These are phyloP conservation scores for Drosophila arizonae DNA, from an alignment of 1,140 invertebrate species.

Conservation along the genomic window DNA sequence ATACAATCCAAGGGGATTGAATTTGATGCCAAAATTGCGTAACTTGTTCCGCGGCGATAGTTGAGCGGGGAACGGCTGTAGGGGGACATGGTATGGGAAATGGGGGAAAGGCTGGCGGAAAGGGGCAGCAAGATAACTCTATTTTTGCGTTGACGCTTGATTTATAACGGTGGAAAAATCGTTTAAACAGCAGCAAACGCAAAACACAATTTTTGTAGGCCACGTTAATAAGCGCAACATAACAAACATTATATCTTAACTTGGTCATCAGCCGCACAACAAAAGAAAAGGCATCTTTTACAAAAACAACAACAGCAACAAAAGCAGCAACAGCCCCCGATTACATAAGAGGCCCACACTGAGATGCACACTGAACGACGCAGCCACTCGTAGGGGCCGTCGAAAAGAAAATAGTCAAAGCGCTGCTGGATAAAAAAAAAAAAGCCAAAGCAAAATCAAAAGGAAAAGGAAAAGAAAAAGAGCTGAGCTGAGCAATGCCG, in stretches of 20 bases:
- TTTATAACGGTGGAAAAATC: conserved; percentile 78
- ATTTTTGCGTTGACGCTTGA: conserved; percentile 71
- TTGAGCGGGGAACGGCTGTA: background rate
- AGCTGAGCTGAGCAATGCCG: conserved; percentile 61
- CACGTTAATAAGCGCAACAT: conserved; percentile 81
- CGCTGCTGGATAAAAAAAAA: conserved; percentile 63
- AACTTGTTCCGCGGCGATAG: conserved; percentile 24
- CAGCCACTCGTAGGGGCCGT: conserved; percentile 40
- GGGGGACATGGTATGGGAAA: no score
- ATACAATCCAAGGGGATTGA: conserved; percentile 36
- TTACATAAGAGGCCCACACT: conserved; percentile 72
- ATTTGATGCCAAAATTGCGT: conserved; percentile 58
- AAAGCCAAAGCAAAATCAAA: background rate
- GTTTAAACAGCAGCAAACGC: conserved; percentile 67
- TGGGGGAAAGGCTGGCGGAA: background rate
- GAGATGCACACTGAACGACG: conserved; percentile 64
- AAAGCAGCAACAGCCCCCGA: conserved; percentile 38
- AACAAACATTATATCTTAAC: conserved; percentile 81
- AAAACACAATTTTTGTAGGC: conserved; percentile 72
- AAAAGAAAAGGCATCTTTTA: conserved; percentile 80
- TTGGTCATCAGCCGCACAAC: conserved; percentile 76
- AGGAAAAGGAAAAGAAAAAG: conserved; percentile 55
- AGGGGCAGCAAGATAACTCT: conserved; percentile 44
- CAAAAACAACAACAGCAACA: conserved; percentile 46
- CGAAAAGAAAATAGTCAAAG: conserved; percentile 80